phyloP scores from a whole-genome alignment of 2,113 vertebrate genomes.

The Apeltes quadracus region DNA sequence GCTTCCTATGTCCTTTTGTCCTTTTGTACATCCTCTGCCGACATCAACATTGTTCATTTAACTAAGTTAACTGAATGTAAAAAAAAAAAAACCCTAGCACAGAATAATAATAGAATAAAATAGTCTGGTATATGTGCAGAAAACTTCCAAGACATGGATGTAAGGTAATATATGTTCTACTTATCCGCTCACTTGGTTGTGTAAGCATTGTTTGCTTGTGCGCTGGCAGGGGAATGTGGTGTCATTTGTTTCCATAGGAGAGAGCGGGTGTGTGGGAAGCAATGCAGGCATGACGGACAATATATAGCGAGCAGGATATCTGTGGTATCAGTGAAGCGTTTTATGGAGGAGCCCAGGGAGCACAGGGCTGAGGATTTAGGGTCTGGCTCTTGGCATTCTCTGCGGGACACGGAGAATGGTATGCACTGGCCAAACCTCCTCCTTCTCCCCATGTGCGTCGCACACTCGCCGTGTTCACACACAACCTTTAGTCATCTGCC shows the following conservation, averaged over 20 bases:
- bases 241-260: conserved; percentile 34
- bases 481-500: conserved; percentile 49
- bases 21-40: conserved; percentile 4
- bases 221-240: background rate
- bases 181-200: background rate
- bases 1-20: conserved; percentile 1
- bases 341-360: conserved; percentile 48
- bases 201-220: background rate
- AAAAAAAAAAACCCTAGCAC: background rate
- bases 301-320: conserved; percentile 23
- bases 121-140: too few species aligned
- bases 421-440: conserved; percentile 59
- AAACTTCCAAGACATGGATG: background rate
- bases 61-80: too few species aligned
- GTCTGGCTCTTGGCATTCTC: conserved; percentile 57
- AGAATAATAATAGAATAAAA: background rate
- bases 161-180: background rate
- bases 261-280: background rate
- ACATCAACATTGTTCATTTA: too few species aligned
- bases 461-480: conserved; percentile 18
- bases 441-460: conserved; percentile 42
- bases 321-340: conserved; percentile 31
- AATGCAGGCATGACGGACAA: conserved; percentile 3
- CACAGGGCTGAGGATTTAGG: conserved; percentile 50
- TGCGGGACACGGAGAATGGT: conserved; percentile 68